These are phyloP conservation scores for Hemibagrus guttatus DNA, from an alignment of 2,797 vertebrate genomes.

Conservation along the genomic window DNA sequence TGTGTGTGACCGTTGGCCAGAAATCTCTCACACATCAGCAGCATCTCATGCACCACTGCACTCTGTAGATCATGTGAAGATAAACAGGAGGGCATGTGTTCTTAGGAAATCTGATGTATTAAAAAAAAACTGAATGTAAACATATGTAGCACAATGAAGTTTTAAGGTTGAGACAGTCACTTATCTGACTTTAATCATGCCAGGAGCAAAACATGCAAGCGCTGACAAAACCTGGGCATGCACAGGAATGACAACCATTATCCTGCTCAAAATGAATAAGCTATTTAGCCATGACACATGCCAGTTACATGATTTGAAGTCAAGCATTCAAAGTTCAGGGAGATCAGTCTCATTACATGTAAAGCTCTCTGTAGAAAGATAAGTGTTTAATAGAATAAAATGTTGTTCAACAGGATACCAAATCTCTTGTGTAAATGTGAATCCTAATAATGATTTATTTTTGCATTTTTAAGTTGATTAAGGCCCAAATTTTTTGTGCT, in stretches of 20 bases:
- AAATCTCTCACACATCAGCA: neutral
- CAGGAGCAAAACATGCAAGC: neutral
- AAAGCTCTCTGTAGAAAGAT: neutral
- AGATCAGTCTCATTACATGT: neutral
- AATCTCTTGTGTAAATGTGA: neutral
- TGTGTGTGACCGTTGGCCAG: neutral
- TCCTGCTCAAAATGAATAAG: neutral
- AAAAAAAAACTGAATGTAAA: neutral
- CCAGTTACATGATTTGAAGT: neutral
- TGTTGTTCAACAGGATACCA: neutral
- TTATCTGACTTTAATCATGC: slow-evolving; percentile 1
- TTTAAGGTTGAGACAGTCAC: neutral
- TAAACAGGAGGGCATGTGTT: neutral
- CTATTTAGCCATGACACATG: neutral
- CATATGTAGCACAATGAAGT: too few relatives aligned
- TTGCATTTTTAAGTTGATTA: neutral
- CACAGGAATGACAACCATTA: neutral
- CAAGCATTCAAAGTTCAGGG: neutral
- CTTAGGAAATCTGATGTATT: slow-evolving; percentile 4
- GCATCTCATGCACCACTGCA: too few relatives aligned
- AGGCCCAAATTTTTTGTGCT: neutral
- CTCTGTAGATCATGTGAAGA: neutral
- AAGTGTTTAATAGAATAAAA: neutral
- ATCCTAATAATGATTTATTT: neutral
- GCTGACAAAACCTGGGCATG: neutral